These are phyloP conservation scores for Cerceris ruficornis DNA, from an alignment of 2,888 invertebrate genomes.

Conservation along the genomic window DNA sequence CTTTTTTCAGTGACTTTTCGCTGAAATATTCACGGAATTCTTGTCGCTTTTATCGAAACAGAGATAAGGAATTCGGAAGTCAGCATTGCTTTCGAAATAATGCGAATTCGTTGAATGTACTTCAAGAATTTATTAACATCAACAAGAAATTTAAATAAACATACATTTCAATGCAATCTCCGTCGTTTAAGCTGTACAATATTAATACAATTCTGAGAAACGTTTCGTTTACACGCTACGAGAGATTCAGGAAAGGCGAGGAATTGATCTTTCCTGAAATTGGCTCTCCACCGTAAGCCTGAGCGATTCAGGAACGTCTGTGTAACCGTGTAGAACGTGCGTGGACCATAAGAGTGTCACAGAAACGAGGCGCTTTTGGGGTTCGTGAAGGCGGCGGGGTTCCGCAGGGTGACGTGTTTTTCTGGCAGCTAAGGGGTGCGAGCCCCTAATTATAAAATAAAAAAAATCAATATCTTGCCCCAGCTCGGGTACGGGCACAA, in stretches of 20 bases:
- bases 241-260: conserved; percentile 2
- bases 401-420: conserved; percentile 78
- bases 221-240: not conserved
- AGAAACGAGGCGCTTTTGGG: conserved; percentile 21
- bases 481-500: conserved; percentile 66
- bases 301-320: conserved; percentile 6
- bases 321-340: conserved; percentile 11
- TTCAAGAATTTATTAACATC: too few relatives aligned
- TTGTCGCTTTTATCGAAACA: too few relatives aligned
- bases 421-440: conserved; percentile 79
- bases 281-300: conserved; percentile 7
- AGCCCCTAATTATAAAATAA: conserved; percentile 82
- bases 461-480: conserved; percentile 82
- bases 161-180: too few relatives aligned
- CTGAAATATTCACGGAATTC: too few relatives aligned
- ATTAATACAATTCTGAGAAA: too few relatives aligned
- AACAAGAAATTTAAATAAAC: too few relatives aligned
- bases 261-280: conserved; percentile 11
- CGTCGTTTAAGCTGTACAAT: too few relatives aligned
- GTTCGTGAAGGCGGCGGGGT: conserved; percentile 3
- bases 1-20: too few relatives aligned
- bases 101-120: too few relatives aligned
- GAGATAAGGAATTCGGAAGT: too few relatives aligned
- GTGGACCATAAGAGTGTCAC: conserved; percentile 32
- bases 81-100: too few relatives aligned